A percentile compares a stretch with the other conserved stretches of the same genome.
phyloP scores from a whole-genome alignment of 2,113 vertebrate genomes.

The Colaptes auratus region DNA sequence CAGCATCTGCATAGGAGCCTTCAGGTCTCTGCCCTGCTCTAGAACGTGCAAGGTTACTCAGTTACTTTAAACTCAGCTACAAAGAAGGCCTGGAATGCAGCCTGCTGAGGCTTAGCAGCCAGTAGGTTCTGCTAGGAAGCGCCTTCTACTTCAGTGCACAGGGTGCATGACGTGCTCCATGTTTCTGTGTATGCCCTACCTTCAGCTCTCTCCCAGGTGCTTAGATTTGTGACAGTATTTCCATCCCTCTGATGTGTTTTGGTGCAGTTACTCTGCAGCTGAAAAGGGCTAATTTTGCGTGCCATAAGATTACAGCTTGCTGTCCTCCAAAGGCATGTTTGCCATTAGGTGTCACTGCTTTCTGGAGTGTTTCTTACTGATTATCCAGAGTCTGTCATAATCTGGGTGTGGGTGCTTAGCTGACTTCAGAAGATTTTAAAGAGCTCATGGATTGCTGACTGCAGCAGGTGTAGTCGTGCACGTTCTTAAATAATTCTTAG shows the following conservation, averaged over 20 bases:
- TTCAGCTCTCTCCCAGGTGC: neutral
- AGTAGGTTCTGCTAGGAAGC: neutral
- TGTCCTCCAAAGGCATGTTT: constrained; percentile 1
- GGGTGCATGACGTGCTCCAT: fast-evolving
- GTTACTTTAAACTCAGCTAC: neutral
- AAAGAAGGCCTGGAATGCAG: neutral
- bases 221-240: neutral
- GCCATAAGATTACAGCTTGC: neutral
- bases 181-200: fast-evolving
- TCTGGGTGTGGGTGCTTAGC: neutral
- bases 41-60: neutral
- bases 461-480: neutral
- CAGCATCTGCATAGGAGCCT: neutral
- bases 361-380: constrained; percentile 60
- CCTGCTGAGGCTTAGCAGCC: neutral
- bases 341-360: constrained; percentile 75
- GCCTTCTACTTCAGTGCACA: neutral
- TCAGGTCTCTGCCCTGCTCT: neutral
- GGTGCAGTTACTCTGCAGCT: neutral
- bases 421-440: neutral
- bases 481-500: constrained; percentile 18
- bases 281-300: neutral
- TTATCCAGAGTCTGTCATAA: neutral
- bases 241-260: neutral
- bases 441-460: neutral